phyloP scores from a whole-genome alignment of 2,113 vertebrate genomes.

The Fukomys damarensis region DNA sequence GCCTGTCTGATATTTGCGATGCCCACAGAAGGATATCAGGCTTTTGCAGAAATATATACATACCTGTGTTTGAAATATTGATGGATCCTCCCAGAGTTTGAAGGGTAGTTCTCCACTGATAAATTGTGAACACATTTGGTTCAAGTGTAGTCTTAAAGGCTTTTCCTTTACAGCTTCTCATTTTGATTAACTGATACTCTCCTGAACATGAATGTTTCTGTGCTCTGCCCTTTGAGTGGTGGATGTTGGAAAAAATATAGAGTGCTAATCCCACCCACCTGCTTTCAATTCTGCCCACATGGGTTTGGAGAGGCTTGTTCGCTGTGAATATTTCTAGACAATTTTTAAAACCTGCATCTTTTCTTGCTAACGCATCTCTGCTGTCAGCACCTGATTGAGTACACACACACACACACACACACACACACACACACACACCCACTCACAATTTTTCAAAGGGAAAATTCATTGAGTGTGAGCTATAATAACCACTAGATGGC shows the following conservation, averaged over 20 bases:
- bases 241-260: background rate
- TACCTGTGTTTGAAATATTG: background rate
- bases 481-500: slow-evolving; percentile 37
- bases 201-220: background rate
- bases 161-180: slow-evolving; percentile 37
- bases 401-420: background rate
- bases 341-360: slow-evolving; percentile 67
- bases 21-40: background rate
- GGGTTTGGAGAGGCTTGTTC: slow-evolving; percentile 32
- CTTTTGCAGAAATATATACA: background rate
- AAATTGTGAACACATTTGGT: background rate
- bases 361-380: slow-evolving; percentile 59
- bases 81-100: background rate
- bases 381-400: slow-evolving; percentile 7
- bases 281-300: slow-evolving; percentile 70
- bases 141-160: background rate
- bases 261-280: slow-evolving; percentile 48
- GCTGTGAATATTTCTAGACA: slow-evolving; percentile 47
- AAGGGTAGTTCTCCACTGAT: background rate
- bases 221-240: slow-evolving; percentile 37
- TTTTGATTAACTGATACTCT: background rate
- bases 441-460: background rate
- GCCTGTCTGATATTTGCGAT: background rate
- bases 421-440: background rate
- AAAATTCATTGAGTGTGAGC: background rate